Base-by-base conservation (phyloP, 2,888 invertebrate species). In the Hetaerina titia region DNA sequence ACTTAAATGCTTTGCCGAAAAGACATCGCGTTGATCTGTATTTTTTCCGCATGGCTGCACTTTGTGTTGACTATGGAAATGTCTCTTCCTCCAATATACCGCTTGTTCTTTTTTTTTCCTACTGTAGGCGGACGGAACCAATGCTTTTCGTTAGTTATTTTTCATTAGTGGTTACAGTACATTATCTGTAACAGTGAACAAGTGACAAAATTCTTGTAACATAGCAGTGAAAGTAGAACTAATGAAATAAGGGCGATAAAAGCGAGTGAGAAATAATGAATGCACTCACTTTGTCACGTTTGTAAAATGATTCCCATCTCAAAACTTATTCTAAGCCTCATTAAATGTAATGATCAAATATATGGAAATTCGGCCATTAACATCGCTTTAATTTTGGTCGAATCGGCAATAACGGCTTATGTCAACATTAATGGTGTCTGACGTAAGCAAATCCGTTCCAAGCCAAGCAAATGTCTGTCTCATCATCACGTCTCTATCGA, bases 401-500 rank as follows among this genome's bases (percentile, higher is more conserved):
- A 81, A 81, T 81, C 81, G 11, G 81, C 81, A 81, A 31, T 81
- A 81, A 81, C 31, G 81, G 81, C 31, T 81, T 31, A 31, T 81
- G 81, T 31, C 81, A 31, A 81, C 81, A 81, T 81, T 81, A 81
- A 81, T 81, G 81, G 81, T 81, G 19, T 31, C 25, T 81, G 25
- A 81, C 81, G 81, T 81, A 9, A 31, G 31, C 25, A 8, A 31
- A 31, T 81, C 81, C 31, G 81, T 2, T 81, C 25, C 81, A 31
- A 81, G 31, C 81, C 31, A 31, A 31, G 25, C 25, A 81, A 81
- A 81, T 31, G 25, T 81, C 81, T 81, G 81, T 81, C 81, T 81
- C 81, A 81, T 81, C 81, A 81, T 81, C 81, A 81, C 81, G 81
- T 81, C 81, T 81, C 81, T 31, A 81, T 81, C 81, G 81, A 81